These are phyloP conservation scores for Stomatorhinus walkeri DNA, from an alignment of 2,797 vertebrate genomes.

Conservation along the genomic window DNA sequence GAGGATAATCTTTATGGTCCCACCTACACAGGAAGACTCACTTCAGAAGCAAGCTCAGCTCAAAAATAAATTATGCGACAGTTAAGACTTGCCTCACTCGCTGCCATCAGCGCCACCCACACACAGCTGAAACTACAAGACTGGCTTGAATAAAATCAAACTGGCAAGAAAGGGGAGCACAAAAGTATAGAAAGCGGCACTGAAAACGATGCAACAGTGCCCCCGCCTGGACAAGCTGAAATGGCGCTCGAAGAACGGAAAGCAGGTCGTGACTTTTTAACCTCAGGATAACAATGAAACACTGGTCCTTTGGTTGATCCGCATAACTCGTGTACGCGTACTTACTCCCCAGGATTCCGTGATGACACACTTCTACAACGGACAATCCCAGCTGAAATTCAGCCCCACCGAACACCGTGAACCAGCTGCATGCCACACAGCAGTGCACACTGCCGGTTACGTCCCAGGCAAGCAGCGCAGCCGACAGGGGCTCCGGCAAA, in stretches of 20 bases:
- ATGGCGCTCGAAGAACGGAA: background rate
- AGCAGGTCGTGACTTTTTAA: too few relatives aligned
- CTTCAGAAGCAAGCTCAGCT: background rate
- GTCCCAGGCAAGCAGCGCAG: background rate
- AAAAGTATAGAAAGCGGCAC: background rate
- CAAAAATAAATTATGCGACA: background rate
- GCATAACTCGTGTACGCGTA: background rate
- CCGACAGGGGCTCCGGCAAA: background rate
- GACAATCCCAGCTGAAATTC: background rate
- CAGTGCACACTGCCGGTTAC: background rate
- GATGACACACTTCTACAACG: background rate
- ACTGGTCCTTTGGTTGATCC: background rate
- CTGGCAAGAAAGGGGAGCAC: background rate
- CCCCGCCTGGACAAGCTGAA: background rate
- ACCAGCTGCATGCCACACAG: background rate
- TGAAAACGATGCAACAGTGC: background rate
- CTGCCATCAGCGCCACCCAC: background rate
- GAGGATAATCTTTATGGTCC: background rate
- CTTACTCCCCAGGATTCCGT: background rate
- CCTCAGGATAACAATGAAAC: background rate
- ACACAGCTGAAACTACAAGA: background rate
- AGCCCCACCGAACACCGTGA: background rate
- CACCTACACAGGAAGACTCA: background rate
- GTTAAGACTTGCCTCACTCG: background rate
- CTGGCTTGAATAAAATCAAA: background rate